Evolutionary conservation across 1,140 invertebrate species (phyloP).

Genomic region (Ditylenchus dipsaci): DNA sequence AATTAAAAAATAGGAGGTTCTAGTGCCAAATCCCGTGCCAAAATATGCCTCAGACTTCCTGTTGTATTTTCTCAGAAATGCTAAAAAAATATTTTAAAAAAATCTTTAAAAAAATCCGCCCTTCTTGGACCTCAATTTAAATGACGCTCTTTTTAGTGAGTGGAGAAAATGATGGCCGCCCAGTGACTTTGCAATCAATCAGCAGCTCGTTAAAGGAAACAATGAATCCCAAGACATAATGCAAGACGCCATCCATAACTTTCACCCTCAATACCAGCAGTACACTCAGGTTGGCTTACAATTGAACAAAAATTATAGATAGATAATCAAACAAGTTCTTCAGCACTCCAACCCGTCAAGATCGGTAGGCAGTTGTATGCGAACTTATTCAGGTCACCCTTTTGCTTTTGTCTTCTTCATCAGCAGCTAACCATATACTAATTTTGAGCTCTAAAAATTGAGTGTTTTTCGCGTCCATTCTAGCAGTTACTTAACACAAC

Average conservation of each 20-base stretch:
- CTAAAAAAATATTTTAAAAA: no score
- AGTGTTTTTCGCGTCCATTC: neutral
- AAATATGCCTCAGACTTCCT: no score
- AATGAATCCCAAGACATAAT: constrained; percentile 99
- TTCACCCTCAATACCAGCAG: constrained; percentile 99
- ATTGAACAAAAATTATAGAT: constrained; percentile 5
- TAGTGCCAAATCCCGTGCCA: no score
- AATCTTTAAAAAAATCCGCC: no score
- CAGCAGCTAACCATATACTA: constrained; percentile 11
- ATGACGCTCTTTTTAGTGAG: constrained; percentile 47
- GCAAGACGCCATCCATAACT: constrained; percentile 94
- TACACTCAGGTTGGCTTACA: constrained; percentile 74
- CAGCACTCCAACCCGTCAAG: constrained; percentile 46
- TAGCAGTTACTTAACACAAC: neutral
- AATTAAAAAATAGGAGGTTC: no score
- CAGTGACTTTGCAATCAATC: constrained; percentile 97
- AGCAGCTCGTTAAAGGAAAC: constrained; percentile 98
- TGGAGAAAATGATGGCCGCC: constrained; percentile 67
- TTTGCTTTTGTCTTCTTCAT: constrained; percentile 24
- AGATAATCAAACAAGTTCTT: constrained; percentile 12
- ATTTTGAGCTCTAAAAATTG: neutral
- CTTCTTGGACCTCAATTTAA: no score
- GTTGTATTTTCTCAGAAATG: no score
- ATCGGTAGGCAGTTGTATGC: constrained; percentile 45
- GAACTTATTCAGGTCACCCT: constrained; percentile 22